Conservation (phyloP, 2,888 invertebrate genomes). For the Lissocephala sabroskyi region DNA sequence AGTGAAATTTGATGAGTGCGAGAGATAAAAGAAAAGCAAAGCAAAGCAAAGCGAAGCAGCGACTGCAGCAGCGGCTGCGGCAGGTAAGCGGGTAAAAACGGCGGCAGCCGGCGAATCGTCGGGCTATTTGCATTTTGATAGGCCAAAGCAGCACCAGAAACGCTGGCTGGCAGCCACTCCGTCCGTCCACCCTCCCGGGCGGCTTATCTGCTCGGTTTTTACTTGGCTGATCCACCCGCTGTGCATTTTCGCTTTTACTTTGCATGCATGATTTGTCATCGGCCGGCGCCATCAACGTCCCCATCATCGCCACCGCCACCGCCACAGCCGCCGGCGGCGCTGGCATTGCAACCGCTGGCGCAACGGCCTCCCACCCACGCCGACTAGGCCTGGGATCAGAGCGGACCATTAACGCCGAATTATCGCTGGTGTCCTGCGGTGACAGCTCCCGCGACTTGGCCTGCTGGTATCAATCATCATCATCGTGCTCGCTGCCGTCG, state of each 20-base stretch:
- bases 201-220: constrained; percentile 6
- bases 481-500: neutral
- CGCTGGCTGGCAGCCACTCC: neutral
- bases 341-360: constrained; percentile 28
- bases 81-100: constrained; percentile 6
- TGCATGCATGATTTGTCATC: constrained; percentile 19
- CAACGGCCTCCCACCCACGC: too few relatives aligned
- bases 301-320: too few relatives aligned
- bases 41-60: neutral
- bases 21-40: constrained; percentile 27
- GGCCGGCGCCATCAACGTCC: too few relatives aligned
- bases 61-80: neutral
- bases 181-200: too few relatives aligned
- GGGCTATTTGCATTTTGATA: constrained; percentile 37
- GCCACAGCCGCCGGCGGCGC: too few relatives aligned
- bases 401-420: constrained; percentile 28
- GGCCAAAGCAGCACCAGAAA: constrained; percentile 3
- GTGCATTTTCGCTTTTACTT: constrained; percentile 16
- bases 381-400: too few relatives aligned
- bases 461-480: constrained; percentile 28
- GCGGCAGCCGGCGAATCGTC: constrained; percentile 1
- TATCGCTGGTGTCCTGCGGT: constrained; percentile 15
- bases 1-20: constrained; percentile 44
- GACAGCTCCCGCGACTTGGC: neutral
- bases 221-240: constrained; percentile 8